Conservation (phyloP, 2,797 vertebrate genomes). For the Helarctos malayanus region DNA sequence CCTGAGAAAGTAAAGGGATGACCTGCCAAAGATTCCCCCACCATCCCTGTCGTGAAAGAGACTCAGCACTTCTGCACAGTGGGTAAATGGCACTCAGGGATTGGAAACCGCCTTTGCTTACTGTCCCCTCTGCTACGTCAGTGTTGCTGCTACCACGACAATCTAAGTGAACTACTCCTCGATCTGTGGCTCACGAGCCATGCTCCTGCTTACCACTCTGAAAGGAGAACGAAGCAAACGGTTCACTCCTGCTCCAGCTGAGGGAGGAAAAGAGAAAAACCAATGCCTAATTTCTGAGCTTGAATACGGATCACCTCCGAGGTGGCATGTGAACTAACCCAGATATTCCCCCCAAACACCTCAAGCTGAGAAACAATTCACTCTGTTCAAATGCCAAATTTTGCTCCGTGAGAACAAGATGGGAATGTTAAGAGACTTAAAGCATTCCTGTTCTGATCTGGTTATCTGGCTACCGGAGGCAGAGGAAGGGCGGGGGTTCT, state of each 20-base stretch:
- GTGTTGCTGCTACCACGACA: not conserved
- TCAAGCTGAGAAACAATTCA: not conserved
- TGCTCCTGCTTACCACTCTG: not conserved
- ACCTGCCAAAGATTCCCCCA: rapidly evolving
- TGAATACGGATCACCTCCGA: not conserved
- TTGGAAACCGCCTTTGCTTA: not conserved
- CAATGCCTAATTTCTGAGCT: not conserved
- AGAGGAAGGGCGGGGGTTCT: not conserved
- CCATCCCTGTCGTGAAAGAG: not conserved
- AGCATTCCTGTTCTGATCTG: not conserved
- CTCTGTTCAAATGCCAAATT: not conserved
- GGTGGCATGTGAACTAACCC: not conserved
- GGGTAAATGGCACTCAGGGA: not conserved
- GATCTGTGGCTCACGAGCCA: not conserved
- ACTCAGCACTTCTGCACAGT: not conserved
- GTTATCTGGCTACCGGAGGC: not conserved
- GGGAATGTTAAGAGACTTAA: not conserved
- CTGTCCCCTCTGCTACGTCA: not conserved
- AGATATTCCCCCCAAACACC: not conserved
- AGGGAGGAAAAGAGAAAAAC: not conserved
- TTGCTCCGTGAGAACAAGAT: not conserved
- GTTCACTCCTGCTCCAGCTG: not conserved
- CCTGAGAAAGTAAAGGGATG: not conserved
- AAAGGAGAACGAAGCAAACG: not conserved
- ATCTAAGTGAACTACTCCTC: not conserved